Base-by-base conservation (phyloP, 1,140 invertebrate genomes). In the Drosophila rhopaloa region DNA sequence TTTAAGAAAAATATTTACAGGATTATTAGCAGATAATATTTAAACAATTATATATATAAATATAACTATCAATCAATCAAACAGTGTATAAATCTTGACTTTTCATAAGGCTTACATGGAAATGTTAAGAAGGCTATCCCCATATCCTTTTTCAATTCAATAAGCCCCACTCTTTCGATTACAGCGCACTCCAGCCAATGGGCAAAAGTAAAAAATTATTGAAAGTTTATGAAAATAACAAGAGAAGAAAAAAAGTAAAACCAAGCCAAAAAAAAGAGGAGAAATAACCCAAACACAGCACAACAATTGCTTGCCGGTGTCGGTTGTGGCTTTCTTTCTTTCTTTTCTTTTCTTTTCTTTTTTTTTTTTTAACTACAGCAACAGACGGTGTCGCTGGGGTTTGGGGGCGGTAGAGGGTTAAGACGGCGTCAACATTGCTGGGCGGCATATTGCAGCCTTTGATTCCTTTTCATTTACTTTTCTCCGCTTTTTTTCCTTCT, bases 391-490 rank as follows among this genome's bases (percentile, higher is more conserved):
- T 40, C 40, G 37, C 29, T 11, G 38, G 38, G 46, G n/a, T 35
- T 47, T 27, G 7, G n/a, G 16, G 35, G 14, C 11, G 19, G 7
- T 24, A 19, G 29, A 14, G 47, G 50, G 47, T 38, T 41, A 43
- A 38, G 65, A 43, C 72, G 81, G 61, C 74, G 73, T 77, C 75
- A 76, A 73, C 76, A 79, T 79, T 63, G 75, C 62, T 68, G 78
- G 74, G 74, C 74, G 79, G 79, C 73, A 78, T 81, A 81, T 86
- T 79, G 83, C 80, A 89, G 79, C 79, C 84, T 89, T 88, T 89
- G 83, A 88, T 88, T 88, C 86, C 75, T 44, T 53, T 66, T 71
- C 67, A 71, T 71, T 71, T 71, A 71, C 66, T 71, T 71, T 71
- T 71, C 67, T n/a, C 27, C 66, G 32, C 10, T 55, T 51, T 65